Base-by-base conservation (phyloP, 64 coral and sea anemone genomes). In the Montipora cactus region DNA sequence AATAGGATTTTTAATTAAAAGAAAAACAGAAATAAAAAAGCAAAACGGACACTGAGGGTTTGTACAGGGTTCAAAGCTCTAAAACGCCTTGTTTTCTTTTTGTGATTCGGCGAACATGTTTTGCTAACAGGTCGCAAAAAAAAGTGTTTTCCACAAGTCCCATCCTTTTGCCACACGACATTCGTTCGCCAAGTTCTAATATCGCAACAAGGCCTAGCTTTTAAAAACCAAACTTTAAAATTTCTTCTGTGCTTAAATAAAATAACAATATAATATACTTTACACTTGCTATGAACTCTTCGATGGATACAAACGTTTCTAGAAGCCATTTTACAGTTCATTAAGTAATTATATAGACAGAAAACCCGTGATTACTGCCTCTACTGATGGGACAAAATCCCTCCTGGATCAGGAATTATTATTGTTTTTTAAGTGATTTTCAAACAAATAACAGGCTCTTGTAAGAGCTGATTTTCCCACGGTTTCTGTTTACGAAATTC, bases 91-190 rank as follows among this genome's bases (percentile, higher is more conserved):
- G 4, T 59, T 16, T 44, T 23, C 28, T 66, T 66, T 68, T 28
- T n/a, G 46, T 83, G 45, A 66, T 62, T 67, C 46, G 59, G 16
- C 12, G n/a, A 7, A 4, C 7, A 44, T 20, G 44, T 72, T 86
- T 51, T 18, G 19, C 21, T 48, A 86, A 72, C 82, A 72, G 82
- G 66, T 86, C 44, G 64, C 66, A 46, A 49, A 7, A 49, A 72
- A 86, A 57, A 1, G 53, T 20, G 12, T 71, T 21, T 16, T 3
- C 44, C 1, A 6, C 5, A 13, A 9, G 28, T 44, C 9, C 62
- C 23, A 69, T 70, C 73, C 48, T 86, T 71, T 46, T 13, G 64
- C 45, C 82, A 71, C 82, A 86, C 82, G 82, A 47, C 82, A 86
- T 7, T 7, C 15, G 44, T 72, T 72, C 46, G 82, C 47, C 82